Evolutionary conservation across 1,140 invertebrate genomes (phyloP).

Genomic region (Adelges cooleyi): DNA sequence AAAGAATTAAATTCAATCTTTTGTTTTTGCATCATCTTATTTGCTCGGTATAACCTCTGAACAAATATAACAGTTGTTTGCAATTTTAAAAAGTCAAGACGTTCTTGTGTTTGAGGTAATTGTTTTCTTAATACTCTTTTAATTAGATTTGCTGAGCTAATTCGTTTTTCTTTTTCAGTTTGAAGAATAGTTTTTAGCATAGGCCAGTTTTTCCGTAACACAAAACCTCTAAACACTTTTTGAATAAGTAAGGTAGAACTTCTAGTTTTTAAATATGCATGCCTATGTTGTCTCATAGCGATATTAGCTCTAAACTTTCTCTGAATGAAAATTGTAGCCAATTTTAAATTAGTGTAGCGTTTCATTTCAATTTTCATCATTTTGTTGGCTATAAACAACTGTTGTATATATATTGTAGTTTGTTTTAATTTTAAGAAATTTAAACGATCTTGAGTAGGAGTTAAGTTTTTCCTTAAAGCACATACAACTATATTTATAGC

Average conservation of each 20-base stretch:
- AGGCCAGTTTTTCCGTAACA: neutral
- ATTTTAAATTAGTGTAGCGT: conserved; percentile 34
- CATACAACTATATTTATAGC: neutral
- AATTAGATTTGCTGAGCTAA: neutral
- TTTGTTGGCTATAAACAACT: conserved; percentile 39
- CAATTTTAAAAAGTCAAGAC: conserved; percentile 29
- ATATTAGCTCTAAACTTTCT: conserved; percentile 39
- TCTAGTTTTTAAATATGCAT: conserved; percentile 32
- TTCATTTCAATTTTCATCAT: conserved; percentile 35
- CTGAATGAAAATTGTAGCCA: conserved; percentile 46
- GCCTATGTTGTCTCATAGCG: conserved; percentile 31
- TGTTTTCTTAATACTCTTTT: neutral
- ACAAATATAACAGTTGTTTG: conserved; percentile 38
- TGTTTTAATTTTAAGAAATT: conserved; percentile 34
- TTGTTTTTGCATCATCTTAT: conserved; percentile 36
- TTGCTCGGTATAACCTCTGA: conserved; percentile 41
- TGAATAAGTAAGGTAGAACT: conserved; percentile 30
- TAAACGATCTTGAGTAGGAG: neutral
- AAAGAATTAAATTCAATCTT: conserved; percentile 24
- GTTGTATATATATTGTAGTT: conserved; percentile 39
- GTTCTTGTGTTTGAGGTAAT: neutral
- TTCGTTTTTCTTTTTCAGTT: neutral
- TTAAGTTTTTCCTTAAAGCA: neutral
- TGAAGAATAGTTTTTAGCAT: neutral
- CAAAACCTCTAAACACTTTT: neutral